A percentile compares a stretch with the other conserved stretches of the same genome.
These are phyloP conservation scores for Drosophila watanabei DNA, from an alignment of 1,140 invertebrate genomes.

Conservation along the genomic window DNA sequence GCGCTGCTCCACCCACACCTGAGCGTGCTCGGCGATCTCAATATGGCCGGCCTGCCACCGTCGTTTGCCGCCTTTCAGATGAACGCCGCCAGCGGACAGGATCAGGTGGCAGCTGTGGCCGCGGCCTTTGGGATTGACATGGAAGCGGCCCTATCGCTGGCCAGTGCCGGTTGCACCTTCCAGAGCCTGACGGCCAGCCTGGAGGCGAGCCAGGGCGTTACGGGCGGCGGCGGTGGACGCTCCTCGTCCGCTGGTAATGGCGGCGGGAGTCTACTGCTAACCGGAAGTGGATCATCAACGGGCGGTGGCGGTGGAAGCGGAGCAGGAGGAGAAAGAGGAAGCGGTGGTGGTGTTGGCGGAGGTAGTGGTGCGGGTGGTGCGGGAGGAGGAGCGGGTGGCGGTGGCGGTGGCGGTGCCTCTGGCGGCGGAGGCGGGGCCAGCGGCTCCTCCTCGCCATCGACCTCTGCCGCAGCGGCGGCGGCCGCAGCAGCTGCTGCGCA, in stretches of 20 bases:
- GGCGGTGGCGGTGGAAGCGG: constrained; percentile 27
- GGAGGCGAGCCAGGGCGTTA: constrained; percentile 33
- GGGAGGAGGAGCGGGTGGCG: constrained; percentile 26
- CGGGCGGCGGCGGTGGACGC: constrained; percentile 20
- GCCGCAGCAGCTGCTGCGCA: constrained; percentile 70
- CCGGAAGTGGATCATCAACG: constrained; percentile 3
- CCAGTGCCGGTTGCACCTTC: constrained; percentile 84
- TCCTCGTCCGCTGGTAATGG: constrained; percentile 35
- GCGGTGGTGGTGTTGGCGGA: constrained; percentile 25
- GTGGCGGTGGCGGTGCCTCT: constrained; percentile 11
- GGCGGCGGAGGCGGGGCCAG: constrained; percentile 43
- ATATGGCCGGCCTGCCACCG: constrained; percentile 84
- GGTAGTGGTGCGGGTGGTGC: constrained; percentile 33
- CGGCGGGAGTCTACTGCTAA: constrained; percentile 17
- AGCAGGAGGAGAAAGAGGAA: constrained; percentile 30
- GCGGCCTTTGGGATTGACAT: constrained; percentile 77
- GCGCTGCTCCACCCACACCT: constrained; percentile 86
- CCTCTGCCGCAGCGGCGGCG: constrained; percentile 79
- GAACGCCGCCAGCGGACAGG: constrained; percentile 86
- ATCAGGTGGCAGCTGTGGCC: constrained; percentile 85
- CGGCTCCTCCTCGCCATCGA: constrained; percentile 74
- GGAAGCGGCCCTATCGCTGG: constrained; percentile 80
- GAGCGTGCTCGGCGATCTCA: constrained; percentile 82
- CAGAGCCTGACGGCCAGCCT: constrained; percentile 63
- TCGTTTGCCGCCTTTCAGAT: constrained; percentile 85